A percentile compares a stretch with the other conserved stretches of the same genome.
These are phyloP conservation scores for Coelinius sp. DNA, from an alignment of 2,888 invertebrate genomes.

Conservation along the genomic window DNA sequence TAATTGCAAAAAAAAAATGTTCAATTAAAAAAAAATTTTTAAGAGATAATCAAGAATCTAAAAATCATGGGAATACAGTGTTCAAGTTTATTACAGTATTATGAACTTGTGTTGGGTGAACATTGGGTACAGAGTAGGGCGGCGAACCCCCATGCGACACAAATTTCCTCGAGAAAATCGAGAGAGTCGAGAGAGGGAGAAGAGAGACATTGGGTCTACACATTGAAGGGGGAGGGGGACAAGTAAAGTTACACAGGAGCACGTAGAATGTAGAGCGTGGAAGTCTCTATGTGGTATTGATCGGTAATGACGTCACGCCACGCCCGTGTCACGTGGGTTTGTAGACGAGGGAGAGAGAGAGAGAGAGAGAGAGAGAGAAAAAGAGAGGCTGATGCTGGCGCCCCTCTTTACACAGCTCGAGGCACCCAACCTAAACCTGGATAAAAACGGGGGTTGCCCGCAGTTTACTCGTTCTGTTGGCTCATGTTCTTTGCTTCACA, in stretches of 20 bases:
- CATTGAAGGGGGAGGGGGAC: conserved; percentile 3
- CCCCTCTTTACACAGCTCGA: conserved; percentile 40
- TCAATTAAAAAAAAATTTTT: too few relatives aligned
- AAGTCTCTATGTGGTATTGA: conserved; percentile 62
- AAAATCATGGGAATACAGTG: not conserved
- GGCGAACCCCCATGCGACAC: conserved; percentile 8
- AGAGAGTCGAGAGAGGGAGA: conserved; percentile 34
- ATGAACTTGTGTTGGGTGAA: not conserved
- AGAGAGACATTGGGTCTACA: conserved; percentile 19
- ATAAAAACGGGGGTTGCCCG: conserved; percentile 19
- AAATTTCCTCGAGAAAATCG: conserved; percentile 26
- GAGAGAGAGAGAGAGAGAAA: too few relatives aligned
- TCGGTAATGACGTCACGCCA: conserved; percentile 68
- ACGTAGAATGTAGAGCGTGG: conserved; percentile 53
- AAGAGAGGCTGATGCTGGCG: conserved; percentile 58
- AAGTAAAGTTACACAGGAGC: conserved; percentile 17
- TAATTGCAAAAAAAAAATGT: too few relatives aligned
- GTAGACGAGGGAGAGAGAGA: too few relatives aligned
- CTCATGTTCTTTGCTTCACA: conserved; percentile 34
- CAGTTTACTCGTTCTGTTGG: conserved; percentile 32
- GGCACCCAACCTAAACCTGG: conserved; percentile 1
- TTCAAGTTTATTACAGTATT: conserved; percentile 12
- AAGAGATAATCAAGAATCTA: too few relatives aligned
- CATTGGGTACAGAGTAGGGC: not conserved
- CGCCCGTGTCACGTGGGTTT: conserved; percentile 66